Conservation (phyloP, 2,797 vertebrate genomes). For the Sebastolobus altivelis region DNA sequence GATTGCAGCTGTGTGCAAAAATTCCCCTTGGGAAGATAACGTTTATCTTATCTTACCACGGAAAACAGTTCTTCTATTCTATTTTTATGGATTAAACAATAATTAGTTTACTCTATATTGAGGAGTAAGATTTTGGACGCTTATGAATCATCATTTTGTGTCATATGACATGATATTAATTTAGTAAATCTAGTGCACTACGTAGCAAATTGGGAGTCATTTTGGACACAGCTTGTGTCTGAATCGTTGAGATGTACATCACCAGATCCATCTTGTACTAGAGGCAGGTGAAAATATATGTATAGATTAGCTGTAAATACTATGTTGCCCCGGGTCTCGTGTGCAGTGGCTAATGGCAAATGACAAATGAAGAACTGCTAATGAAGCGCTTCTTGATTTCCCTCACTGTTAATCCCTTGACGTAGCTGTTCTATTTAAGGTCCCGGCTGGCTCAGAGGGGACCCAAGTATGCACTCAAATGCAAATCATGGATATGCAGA, state of each 20-base stretch:
- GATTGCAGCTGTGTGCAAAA: too few relatives aligned
- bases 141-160: neutral
- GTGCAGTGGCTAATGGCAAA: slow-evolving; percentile 37
- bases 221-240: neutral
- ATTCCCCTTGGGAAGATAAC: too few relatives aligned
- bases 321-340: slow-evolving; percentile 27
- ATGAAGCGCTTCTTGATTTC: slow-evolving; percentile 65
- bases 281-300: slow-evolving; percentile 3
- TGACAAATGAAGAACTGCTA: slow-evolving; percentile 56
- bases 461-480: slow-evolving; percentile 16
- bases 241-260: neutral
- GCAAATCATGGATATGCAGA: slow-evolving; percentile 26
- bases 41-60: too few relatives aligned
- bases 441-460: slow-evolving; percentile 19
- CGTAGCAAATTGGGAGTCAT: neutral
- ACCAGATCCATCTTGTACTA: neutral
- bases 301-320: slow-evolving; percentile 51
- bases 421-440: slow-evolving; percentile 50
- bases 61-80: too few relatives aligned
- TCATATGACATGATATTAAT: too few relatives aligned
- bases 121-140: neutral
- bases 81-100: neutral
- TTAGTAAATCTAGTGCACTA: too few relatives aligned
- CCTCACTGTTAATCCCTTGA: slow-evolving; percentile 66
- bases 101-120: too few relatives aligned